A percentile compares a stretch with the other conserved stretches of the same genome.
Conservation (phyloP, 2,113 vertebrate genomes). For the Montifringilla adamsi region DNA sequence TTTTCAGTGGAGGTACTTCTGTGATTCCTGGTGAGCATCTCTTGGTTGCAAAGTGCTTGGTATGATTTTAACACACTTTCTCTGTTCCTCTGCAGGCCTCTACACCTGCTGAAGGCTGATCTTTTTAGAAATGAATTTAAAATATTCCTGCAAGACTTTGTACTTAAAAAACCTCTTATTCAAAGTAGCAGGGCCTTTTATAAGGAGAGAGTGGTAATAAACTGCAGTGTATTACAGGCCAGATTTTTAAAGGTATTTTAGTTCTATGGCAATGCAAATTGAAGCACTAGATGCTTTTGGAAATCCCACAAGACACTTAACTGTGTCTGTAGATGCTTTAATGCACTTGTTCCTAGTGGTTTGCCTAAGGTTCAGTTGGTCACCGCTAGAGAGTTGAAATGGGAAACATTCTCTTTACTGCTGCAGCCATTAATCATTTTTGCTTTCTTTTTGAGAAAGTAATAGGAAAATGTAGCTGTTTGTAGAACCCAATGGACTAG, state of each 20-base stretch:
- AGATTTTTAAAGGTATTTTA: neutral
- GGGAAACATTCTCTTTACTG: neutral
- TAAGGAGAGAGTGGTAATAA: neutral
- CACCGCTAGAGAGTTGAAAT: neutral
- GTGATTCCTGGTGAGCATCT: neutral
- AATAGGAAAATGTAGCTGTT: neutral
- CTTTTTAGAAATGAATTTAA: neutral
- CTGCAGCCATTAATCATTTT: neutral
- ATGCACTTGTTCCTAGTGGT: neutral
- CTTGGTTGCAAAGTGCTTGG: neutral
- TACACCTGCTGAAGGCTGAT: neutral
- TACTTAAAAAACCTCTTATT: neutral
- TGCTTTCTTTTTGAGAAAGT: neutral
- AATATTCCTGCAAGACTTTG: neutral
- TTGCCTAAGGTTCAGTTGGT: slow-evolving; percentile 1
- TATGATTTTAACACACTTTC: neutral
- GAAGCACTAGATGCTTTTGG: neutral
- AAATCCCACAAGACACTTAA: neutral
- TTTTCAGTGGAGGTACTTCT: neutral
- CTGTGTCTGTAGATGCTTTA: neutral
- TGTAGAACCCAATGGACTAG: neutral
- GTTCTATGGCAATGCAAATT: neutral
- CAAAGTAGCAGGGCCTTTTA: neutral
- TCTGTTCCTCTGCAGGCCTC: neutral
- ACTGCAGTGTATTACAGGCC: neutral